These are phyloP conservation scores for Ricordea florida DNA, from an alignment of 92 coral and sea anemone species.

Conservation along the genomic window DNA sequence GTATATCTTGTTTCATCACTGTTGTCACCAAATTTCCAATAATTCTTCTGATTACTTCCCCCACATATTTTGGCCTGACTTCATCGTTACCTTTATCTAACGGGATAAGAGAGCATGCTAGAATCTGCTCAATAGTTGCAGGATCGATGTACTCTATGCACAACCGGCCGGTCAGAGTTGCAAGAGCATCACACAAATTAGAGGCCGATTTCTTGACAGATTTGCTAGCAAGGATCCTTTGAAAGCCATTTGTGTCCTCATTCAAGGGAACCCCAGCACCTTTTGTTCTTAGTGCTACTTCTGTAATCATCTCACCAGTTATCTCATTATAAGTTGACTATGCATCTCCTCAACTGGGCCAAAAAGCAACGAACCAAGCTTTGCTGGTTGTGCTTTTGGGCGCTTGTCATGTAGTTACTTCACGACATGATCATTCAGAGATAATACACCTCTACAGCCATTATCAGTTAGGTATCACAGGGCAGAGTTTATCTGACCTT, in stretches of 20 bases:
- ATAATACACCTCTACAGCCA: conserved; percentile 32
- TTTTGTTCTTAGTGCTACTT: conserved; percentile 9
- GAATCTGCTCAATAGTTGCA: no score
- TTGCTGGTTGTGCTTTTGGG: conserved; percentile 27
- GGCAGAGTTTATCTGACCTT: conserved; percentile 32
- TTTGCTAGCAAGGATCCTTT: neutral
- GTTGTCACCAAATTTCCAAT: neutral
- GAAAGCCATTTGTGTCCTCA: neutral
- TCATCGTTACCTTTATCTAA: no score
- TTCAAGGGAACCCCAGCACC: conserved; percentile 3
- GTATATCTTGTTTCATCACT: neutral
- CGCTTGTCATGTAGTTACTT: conserved; percentile 28
- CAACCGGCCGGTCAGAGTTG: neutral
- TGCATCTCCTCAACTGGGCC: conserved; percentile 49
- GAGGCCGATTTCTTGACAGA: conserved; percentile 5
- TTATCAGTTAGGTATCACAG: conserved; percentile 21
- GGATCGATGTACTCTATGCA: no score
- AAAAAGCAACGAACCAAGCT: conserved; percentile 18
- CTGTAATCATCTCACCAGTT: neutral
- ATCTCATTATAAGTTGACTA: conserved; percentile 7
- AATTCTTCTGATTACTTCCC: no score
- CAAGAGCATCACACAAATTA: neutral
- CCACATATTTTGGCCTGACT: no score
- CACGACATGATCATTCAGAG: conserved; percentile 31
- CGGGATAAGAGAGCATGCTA: no score